Percentiles rank a stretch among this genome's conserved stretches.
These are phyloP conservation scores for Thalpophila matura DNA, from an alignment of 2,888 invertebrate genomes.

Conservation along the genomic window DNA sequence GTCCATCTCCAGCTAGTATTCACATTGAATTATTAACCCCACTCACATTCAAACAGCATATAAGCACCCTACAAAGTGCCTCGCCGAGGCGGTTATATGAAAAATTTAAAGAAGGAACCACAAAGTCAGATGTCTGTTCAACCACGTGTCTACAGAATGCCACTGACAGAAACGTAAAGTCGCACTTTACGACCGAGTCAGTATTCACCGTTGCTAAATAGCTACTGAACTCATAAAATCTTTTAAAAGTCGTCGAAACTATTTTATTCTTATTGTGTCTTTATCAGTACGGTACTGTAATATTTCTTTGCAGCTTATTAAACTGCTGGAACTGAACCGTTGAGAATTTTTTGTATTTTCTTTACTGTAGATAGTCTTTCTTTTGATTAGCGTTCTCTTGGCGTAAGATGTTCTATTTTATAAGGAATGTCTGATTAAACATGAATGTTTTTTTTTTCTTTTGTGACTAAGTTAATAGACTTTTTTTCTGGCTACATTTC, in stretches of 20 bases:
- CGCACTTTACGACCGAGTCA: conserved; percentile 48
- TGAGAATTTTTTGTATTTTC: conserved; percentile 55
- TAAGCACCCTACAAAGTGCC: conserved; percentile 45
- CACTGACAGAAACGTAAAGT: conserved; percentile 42
- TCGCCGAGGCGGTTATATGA: conserved; percentile 41
- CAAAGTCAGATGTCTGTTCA: conserved; percentile 36
- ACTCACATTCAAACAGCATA: conserved; percentile 52
- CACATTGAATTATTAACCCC: conserved; percentile 47
- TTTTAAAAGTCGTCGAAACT: conserved; percentile 57
- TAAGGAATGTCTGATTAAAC: conserved; percentile 48
- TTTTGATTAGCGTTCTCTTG: conserved; percentile 54
- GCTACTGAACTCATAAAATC: conserved; percentile 61
- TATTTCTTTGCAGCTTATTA: conserved; percentile 62
- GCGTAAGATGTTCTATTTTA: conserved; percentile 48
- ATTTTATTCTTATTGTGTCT: conserved; percentile 63
- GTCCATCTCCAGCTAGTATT: conserved; percentile 1
- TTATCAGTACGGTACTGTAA: conserved; percentile 61
- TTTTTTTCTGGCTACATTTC: conserved; percentile 10
- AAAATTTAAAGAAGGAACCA: conserved; percentile 56
- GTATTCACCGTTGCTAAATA: conserved; percentile 57
- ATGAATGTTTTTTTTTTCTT: conserved; percentile 29
- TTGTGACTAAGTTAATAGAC: conserved; percentile 5
- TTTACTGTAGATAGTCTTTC: conserved; percentile 48
- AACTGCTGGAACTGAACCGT: conserved; percentile 57
- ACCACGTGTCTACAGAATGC: conserved; percentile 48